A percentile compares a stretch with the other conserved stretches of the same genome.
These are phyloP conservation scores for Artemia franciscana DNA, from an alignment of 1,140 invertebrate genomes.

Conservation along the genomic window DNA sequence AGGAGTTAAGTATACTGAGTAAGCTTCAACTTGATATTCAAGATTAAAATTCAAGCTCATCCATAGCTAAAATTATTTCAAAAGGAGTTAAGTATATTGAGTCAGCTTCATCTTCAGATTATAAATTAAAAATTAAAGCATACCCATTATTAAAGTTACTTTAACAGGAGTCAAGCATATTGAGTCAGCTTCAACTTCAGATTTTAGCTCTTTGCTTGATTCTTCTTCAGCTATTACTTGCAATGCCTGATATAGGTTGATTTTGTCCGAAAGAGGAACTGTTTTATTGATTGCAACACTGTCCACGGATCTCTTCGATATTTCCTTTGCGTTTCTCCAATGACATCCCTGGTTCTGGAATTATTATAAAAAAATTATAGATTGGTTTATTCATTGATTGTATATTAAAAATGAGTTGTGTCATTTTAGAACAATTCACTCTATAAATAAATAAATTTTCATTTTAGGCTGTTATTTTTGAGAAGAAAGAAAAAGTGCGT, in stretches of 20 bases:
- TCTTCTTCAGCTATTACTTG: constrained; percentile 66
- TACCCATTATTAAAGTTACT: not conserved
- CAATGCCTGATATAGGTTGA: constrained; percentile 65
- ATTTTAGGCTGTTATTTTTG: no score
- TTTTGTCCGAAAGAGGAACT: constrained; percentile 48
- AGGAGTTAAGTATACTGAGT: not conserved
- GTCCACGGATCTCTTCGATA: constrained; percentile 34
- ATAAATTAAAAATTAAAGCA: not conserved
- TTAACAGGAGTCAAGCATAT: not conserved
- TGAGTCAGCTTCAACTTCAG: constrained; percentile 18
- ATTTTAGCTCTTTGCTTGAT: constrained; percentile 28
- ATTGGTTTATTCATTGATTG: no score
- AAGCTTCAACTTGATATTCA: not conserved
- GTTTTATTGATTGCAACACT: constrained; percentile 15
- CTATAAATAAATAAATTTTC: no score
- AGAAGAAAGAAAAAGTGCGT: no score
- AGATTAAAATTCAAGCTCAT: not conserved
- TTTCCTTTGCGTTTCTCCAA: constrained; percentile 63
- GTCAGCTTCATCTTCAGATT: not conserved
- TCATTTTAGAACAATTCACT: no score
- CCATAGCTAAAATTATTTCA: not conserved
- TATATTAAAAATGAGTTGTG: no score
- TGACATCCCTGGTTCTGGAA: constrained; percentile 69
- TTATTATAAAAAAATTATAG: constrained; percentile 1
- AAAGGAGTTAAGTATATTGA: not conserved